These are phyloP conservation scores for Drosophila willistoni DNA, from an alignment of 1,140 invertebrate species.

Conservation along the genomic window DNA sequence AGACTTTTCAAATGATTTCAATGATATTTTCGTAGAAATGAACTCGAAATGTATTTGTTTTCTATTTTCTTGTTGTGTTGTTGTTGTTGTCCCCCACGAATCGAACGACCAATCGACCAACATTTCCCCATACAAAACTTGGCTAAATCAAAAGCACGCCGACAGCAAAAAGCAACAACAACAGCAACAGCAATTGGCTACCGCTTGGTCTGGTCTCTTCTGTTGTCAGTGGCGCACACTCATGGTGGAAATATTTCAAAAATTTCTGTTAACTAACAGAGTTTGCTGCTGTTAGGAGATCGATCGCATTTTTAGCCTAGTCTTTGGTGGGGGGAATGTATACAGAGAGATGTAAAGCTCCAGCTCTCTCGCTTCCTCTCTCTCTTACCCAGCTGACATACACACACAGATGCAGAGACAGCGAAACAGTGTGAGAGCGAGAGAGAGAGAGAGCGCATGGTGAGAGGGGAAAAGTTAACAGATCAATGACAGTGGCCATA, in stretches of 20 bases:
- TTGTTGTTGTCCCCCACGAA: neutral
- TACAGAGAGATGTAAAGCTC: conserved; percentile 14
- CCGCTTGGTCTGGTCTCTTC: conserved; percentile 12
- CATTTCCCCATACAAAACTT: neutral
- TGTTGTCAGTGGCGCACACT: conserved; percentile 35
- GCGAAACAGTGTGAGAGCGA: neutral
- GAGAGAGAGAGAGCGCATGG: neutral
- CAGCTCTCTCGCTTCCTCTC: conserved; percentile 9
- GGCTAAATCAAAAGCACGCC: conserved; percentile 20
- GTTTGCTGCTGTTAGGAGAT: conserved; percentile 29
- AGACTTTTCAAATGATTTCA: neutral
- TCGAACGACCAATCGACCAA: neutral
- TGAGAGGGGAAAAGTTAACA: neutral
- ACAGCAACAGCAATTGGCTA: conserved; percentile 18
- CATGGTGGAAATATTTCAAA: conserved; percentile 61
- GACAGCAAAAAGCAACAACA: conserved; percentile 10
- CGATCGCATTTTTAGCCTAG: conserved; percentile 34
- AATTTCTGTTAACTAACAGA: conserved; percentile 61
- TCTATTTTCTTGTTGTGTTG: neutral
- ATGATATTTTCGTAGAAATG: neutral
- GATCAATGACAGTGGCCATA: conserved; percentile 10
- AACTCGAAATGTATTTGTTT: neutral
- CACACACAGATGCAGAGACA: conserved; percentile 21
- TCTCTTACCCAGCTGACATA: neutral
- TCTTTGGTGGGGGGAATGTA: conserved; percentile 20